Percentiles rank a stretch among this genome's conserved stretches.
Evolutionary conservation across 1,140 invertebrate species (phyloP).

Genomic region (Drosophila rhopaloa): DNA sequence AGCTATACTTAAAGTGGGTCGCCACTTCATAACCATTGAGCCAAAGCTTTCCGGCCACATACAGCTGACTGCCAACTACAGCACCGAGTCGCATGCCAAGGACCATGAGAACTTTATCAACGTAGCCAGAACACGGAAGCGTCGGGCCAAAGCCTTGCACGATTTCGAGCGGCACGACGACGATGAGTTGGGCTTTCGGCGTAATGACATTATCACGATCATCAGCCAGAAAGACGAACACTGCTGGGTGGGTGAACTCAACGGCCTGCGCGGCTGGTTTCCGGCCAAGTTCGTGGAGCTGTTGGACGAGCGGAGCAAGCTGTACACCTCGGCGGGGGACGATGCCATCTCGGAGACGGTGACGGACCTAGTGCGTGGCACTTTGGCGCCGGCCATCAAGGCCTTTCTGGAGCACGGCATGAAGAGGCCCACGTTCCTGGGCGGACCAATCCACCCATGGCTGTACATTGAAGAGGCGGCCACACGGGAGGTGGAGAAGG

Average conservation of each 20-base stretch:
- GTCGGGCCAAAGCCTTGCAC: slow-evolving; percentile 94
- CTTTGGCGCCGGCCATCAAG: slow-evolving; percentile 96
- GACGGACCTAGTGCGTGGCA: slow-evolving; percentile 97
- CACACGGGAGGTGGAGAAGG: slow-evolving; percentile 97
- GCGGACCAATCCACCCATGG: slow-evolving; percentile 98
- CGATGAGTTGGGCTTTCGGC: slow-evolving; percentile 98
- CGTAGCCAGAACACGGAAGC: slow-evolving; percentile 93
- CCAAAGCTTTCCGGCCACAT: slow-evolving; percentile 87
- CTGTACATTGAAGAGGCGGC: slow-evolving; percentile 99
- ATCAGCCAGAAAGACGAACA: slow-evolving; percentile 99
- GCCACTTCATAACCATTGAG: slow-evolving; percentile 84
- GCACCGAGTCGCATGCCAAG: slow-evolving; percentile 96
- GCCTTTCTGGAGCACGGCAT: slow-evolving; percentile 98
- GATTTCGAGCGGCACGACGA: slow-evolving; percentile 99
- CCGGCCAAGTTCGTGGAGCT: slow-evolving; percentile 99
- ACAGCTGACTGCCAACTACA: slow-evolving; percentile 96
- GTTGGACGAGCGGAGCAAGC: slow-evolving; percentile 98
- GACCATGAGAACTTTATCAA: slow-evolving; percentile 98
- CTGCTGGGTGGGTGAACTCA: slow-evolving; percentile 99
- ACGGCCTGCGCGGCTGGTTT: slow-evolving; percentile 99
- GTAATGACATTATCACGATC: slow-evolving; percentile 99
- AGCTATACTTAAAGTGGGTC: slow-evolving; percentile 91
- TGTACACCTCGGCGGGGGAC: slow-evolving; percentile 98
- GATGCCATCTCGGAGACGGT: slow-evolving; percentile 98
- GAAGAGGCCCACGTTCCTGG: slow-evolving; percentile 93